Conservation (phyloP, 2,797 vertebrate genomes). For the Thripadectes ignobilis region DNA sequence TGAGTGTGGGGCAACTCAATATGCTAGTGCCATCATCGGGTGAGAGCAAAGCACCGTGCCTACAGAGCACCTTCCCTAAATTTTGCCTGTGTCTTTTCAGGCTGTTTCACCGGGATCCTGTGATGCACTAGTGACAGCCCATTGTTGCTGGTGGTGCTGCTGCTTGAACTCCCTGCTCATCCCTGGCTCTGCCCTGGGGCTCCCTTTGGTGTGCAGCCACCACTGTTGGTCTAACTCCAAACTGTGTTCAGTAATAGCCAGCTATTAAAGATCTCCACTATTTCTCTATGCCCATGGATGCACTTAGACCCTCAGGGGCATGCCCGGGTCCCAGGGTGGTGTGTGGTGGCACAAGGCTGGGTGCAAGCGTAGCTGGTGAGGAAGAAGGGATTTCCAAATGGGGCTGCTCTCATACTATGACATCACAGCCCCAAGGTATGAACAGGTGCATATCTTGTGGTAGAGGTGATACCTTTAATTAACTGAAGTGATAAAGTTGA, state of each 20-base stretch:
- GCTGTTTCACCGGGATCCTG: neutral
- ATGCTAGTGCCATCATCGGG: neutral
- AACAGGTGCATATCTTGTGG: neutral
- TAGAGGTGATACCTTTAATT: neutral
- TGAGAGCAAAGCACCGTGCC: neutral
- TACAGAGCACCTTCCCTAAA: neutral
- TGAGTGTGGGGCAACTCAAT: neutral
- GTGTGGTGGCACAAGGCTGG: neutral
- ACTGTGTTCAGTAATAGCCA: neutral
- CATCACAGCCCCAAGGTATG: neutral
- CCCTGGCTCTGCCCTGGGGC: fast-evolving
- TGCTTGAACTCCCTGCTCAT: neutral
- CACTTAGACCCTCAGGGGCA: neutral
- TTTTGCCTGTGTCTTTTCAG: neutral
- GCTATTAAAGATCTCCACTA: neutral
- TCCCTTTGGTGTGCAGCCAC: neutral
- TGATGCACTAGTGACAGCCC: neutral
- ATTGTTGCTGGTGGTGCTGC: neutral
- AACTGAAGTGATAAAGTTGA: neutral
- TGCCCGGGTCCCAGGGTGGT: neutral
- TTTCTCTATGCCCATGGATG: neutral
- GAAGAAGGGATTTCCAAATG: neutral
- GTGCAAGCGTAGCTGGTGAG: neutral
- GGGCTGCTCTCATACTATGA: neutral
- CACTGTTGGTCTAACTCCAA: neutral